Evolutionary conservation across 2,888 invertebrate species (phyloP).

Genomic region (Campoplex capitator): DNA sequence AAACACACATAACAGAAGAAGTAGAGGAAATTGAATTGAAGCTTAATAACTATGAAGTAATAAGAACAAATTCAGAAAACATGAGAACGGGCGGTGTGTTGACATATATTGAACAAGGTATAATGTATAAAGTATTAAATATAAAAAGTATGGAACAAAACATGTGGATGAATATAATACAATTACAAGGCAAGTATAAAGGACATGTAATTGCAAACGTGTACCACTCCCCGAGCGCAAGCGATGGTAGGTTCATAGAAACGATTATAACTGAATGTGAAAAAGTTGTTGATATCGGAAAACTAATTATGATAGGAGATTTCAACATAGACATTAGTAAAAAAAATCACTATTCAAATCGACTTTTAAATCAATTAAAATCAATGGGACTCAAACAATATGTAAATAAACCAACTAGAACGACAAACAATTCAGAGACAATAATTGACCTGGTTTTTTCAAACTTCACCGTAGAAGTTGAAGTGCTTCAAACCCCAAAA

Average conservation of each 20-base stretch:
- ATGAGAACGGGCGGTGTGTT: constrained; percentile 49
- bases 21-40: constrained; percentile 36
- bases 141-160: background rate
- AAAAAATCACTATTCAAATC: constrained; percentile 26
- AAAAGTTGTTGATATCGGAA: background rate
- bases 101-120: constrained; percentile 11
- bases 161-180: constrained; percentile 41
- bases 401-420: constrained; percentile 37
- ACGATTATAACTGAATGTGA: constrained; percentile 23
- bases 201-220: constrained; percentile 21
- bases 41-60: constrained; percentile 35
- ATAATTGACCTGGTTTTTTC: constrained; percentile 55
- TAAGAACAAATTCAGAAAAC: constrained; percentile 32
- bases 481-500: constrained; percentile 44
- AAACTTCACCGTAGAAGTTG: constrained; percentile 43
- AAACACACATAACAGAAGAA: constrained; percentile 57
- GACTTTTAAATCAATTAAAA: constrained; percentile 25
- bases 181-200: constrained; percentile 8
- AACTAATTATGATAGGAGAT: constrained; percentile 36
- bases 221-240: constrained; percentile 27
- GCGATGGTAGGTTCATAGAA: constrained; percentile 39
- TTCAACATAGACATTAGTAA: constrained; percentile 44
- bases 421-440: constrained; percentile 37
- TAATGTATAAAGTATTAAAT: background rate
- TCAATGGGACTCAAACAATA: constrained; percentile 45